These are phyloP conservation scores for Sinocyclocheilus anophthalmus DNA, from an alignment of 2,113 vertebrate species.

Conservation along the genomic window DNA sequence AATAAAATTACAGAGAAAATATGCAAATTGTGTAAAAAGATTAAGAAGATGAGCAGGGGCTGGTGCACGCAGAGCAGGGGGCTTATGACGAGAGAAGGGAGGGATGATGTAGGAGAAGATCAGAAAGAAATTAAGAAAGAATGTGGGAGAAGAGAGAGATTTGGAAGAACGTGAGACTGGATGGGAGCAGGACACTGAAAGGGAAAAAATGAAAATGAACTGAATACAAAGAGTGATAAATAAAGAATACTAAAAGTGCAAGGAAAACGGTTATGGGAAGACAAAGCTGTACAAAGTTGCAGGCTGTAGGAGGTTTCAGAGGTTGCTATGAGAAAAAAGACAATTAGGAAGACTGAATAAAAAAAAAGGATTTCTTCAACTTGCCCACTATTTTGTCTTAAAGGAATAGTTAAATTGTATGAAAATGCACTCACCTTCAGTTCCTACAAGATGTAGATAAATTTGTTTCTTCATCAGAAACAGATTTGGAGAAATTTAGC, in stretches of 20 bases:
- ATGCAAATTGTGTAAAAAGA: conserved; percentile 77
- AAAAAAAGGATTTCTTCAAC: conserved; percentile 19
- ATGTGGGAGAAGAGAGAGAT: background rate
- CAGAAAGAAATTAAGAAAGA: conserved; percentile 21
- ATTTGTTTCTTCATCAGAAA: no score
- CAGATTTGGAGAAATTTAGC: no score
- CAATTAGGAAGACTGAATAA: background rate
- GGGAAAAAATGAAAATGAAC: background rate
- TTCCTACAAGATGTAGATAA: no score
- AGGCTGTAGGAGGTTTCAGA: conserved; percentile 23
- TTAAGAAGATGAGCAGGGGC: conserved; percentile 71
- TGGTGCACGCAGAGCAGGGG: conserved; percentile 53
- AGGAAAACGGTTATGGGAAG: background rate
- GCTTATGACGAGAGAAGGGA: conserved; percentile 45
- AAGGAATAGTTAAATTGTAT: no score
- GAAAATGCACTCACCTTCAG: no score
- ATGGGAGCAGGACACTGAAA: background rate
- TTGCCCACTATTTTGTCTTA: no score
- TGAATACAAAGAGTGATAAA: background rate
- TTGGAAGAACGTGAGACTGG: conserved; percentile 3
- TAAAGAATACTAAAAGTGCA: conserved; percentile 4
- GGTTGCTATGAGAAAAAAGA: background rate
- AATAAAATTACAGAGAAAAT: conserved; percentile 71
- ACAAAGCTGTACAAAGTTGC: conserved; percentile 16
- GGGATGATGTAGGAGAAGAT: conserved; percentile 27